Evolutionary conservation across 2,888 invertebrate species (phyloP).

Genomic region (Germaria angustata): DNA sequence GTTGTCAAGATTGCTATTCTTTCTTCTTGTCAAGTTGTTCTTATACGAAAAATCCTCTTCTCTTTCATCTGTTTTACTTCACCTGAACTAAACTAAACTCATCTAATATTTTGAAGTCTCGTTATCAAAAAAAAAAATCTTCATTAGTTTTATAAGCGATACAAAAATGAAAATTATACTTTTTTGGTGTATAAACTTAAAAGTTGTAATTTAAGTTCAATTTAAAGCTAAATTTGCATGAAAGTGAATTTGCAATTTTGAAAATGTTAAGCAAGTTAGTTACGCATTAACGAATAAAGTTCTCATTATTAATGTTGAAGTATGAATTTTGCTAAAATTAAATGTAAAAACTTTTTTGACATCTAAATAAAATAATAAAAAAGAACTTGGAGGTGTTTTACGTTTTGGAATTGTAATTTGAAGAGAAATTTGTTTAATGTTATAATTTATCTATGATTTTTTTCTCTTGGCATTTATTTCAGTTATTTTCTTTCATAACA

Average conservation of each 20-base stretch:
- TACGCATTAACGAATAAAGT: constrained; percentile 5
- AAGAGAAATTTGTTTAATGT: too few relatives aligned
- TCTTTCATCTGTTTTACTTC: not conserved
- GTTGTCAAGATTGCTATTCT: not conserved
- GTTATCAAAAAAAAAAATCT: constrained; percentile 18
- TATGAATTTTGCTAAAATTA: constrained; percentile 17
- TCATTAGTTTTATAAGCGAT: constrained; percentile 23
- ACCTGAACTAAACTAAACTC: constrained; percentile 1
- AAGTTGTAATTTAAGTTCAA: not conserved
- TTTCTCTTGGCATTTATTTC: too few relatives aligned
- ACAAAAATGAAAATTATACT: not conserved
- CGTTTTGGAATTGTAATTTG: too few relatives aligned
- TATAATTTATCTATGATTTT: too few relatives aligned
- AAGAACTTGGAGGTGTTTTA: too few relatives aligned
- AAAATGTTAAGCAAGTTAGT: not conserved
- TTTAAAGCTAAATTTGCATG: not conserved
- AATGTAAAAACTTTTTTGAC: not conserved
- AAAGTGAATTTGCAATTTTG: not conserved
- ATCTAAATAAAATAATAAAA: constrained; percentile 1
- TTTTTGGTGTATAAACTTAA: not conserved
- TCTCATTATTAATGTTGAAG: constrained; percentile 22
- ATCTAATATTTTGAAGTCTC: not conserved
- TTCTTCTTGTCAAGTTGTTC: too few relatives aligned
- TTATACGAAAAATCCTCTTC: constrained; percentile 1
- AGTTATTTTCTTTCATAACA: too few relatives aligned